Base-by-base conservation (phyloP, 2,888 invertebrate species). In the Lathronympha strigana region DNA sequence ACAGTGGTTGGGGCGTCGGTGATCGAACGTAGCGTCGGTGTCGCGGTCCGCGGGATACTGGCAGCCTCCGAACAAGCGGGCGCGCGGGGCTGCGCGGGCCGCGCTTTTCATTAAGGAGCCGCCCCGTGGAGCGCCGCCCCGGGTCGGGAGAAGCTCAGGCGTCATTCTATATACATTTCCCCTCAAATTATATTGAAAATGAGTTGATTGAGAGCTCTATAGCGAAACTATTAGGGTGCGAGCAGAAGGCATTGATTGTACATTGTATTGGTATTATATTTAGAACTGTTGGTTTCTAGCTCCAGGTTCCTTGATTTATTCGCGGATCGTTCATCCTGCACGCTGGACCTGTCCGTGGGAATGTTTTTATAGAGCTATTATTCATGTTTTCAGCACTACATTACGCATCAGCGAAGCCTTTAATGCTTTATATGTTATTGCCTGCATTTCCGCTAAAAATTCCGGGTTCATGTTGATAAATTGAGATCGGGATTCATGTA, bases 21-120 rank as follows among this genome's bases (percentile, higher is more conserved):
- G 77, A 77, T 79, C 76, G 69, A 67, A 81, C 84, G 82, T 84
- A 73, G 73, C 69, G 78, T 77, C 85, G 80, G 75, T 77, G 78
- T 80, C 87, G 87, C 90, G 89, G 83, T 78, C 76, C 87, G 91
- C 91, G 90, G 84, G 86, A 84, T 83, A 92, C 91, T 91, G 89
- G 78, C 88, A 86, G 86, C 88, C 82, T 86, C 88, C 86, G 79
- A 75, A 76, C 67, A 71, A 66, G 74, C 67, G 67, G 76, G 78
- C 78, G 84, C 80, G 88, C 81, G 88, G 87, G 84, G 88, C 90
- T 90, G 90, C 91, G 91, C 89, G 85, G 77, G 75, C 80, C 82
- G 78, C 82, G 82, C 76, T 84, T 81, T 84, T 79, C 87, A 85
- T 87, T 84, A 84, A 84, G 80, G 80, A 85, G 82, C 76, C 79